Base-by-base conservation (phyloP, 30 jellyfish, hydroid and myxozoan species). In the Morbakka virulenta region DNA sequence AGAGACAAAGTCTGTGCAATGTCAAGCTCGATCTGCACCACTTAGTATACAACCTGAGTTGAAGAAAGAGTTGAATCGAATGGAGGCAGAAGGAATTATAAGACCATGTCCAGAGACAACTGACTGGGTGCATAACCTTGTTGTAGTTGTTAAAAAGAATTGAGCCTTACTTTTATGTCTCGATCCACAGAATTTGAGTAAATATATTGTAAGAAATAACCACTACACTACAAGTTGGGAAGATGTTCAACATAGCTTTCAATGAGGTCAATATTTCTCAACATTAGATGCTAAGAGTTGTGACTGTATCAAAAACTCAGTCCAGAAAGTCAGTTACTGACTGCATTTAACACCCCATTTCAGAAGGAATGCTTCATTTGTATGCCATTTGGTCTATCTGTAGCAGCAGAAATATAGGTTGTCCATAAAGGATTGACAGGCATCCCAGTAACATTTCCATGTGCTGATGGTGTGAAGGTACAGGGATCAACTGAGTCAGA, bases 401-500 rank as follows among this genome's bases (percentile, higher is more conserved):
- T n/a, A n/a, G n/a, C n/a, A n/a, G n/a, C n/a, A n/a, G n/a, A n/a
- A n/a, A n/a, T n/a, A n/a, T n/a, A n/a, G 27, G 82, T 71, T 47
- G 49, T 34, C 28, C 49, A 35, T 6, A 72, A 28, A 35, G 35
- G 65, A 9, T 29, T 74, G 33, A 62, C 53, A 23, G 79, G 79
- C 79, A 67, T 67, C 33, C 79, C 79, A 24, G 82, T 71, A 23
- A 70, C 74, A 2, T 70, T 70, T 47, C 82, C 74, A 21, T 70
- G 82, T 70, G 78, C 74, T 25, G 74, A 70, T 70, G 82, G 49
- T 47, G 82, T 34, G 35, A 70, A 70, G 25, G 74, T 70, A 25
- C 82, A 70, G 53, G 36, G 82, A 71, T 70, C 82, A 35, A 70
- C 78, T 1, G 82, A 70, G 74, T n/a, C n/a, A n/a, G n/a, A n/a